Conservation (phyloP, 2,797 vertebrate species). For the Myotis daubentonii region DNA sequence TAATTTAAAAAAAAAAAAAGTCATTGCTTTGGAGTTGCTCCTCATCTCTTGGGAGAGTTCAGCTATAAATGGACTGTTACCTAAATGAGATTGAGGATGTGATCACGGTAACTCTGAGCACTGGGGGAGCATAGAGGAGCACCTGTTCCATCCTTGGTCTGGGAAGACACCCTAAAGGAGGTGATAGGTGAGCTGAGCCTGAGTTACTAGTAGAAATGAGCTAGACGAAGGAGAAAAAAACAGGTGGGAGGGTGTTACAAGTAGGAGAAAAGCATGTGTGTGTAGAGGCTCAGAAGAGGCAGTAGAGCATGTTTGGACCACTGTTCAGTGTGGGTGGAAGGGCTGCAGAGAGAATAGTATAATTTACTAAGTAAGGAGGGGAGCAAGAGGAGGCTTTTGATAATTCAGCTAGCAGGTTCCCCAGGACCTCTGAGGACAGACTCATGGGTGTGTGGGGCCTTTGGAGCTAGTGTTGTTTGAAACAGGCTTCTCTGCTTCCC, state of each 20-base stretch:
- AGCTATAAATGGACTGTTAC: not conserved
- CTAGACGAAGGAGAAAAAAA: not conserved
- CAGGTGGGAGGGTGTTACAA: not conserved
- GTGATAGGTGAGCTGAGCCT: not conserved
- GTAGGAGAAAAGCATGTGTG: not conserved
- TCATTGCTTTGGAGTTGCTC: not conserved
- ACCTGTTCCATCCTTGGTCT: not conserved
- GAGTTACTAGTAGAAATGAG: not conserved
- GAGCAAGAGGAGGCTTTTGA: not conserved
- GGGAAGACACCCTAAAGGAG: not conserved
- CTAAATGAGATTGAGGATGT: not conserved
- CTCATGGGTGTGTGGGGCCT: not conserved
- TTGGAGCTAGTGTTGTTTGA: not conserved
- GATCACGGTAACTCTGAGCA: not conserved
- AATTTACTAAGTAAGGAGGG: not conserved
- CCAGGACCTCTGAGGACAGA: not conserved
- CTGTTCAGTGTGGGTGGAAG: not conserved
- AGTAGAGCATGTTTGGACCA: not conserved
- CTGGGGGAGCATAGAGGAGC: not conserved
- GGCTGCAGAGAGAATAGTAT: not conserved
- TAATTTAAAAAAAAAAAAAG: not conserved
- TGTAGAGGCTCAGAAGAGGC: not conserved
- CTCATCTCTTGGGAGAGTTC: not conserved
- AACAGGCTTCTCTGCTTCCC: not conserved
- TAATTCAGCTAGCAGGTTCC: not conserved